phyloP scores from a whole-genome alignment of 2,113 vertebrate genomes.

The Recurvirostra avosetta region DNA sequence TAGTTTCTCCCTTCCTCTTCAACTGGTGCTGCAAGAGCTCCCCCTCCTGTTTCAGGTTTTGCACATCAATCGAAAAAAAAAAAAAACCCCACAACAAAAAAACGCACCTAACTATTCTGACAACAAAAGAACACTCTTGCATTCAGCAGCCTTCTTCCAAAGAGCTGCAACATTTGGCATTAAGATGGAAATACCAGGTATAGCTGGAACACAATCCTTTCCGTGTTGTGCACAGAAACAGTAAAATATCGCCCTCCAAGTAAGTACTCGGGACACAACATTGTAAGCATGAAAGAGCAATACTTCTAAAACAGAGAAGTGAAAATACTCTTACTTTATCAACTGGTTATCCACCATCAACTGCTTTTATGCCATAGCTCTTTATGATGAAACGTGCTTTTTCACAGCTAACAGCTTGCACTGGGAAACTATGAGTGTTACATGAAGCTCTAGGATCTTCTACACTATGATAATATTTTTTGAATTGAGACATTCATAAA shows the following conservation, averaged over 20 bases:
- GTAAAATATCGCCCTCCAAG: not conserved
- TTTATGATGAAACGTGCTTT: not conserved
- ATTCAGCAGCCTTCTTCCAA: not conserved
- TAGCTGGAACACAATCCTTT: not conserved
- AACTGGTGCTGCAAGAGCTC: not conserved
- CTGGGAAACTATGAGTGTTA: not conserved
- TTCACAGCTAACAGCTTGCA: not conserved
- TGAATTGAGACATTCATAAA: not conserved
- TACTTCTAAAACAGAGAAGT: not conserved
- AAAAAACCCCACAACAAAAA: not conserved
- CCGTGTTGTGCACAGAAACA: accelerated
- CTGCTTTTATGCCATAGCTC: not conserved
- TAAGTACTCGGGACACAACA: not conserved
- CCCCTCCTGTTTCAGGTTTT: not conserved
- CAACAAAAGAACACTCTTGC: not conserved
- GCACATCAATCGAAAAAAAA: not conserved
- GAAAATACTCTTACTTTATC: not conserved
- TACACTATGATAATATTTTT: not conserved
- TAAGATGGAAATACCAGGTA: not conserved
- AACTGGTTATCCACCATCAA: not conserved
- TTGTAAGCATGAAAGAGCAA: not conserved
- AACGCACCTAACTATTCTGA: not conserved
- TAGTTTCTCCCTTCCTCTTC: not conserved
- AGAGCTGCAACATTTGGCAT: not conserved
- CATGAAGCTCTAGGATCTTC: not conserved